Percentiles rank a stretch among this genome's conserved stretches.
Conservation (phyloP, 2,797 vertebrate species). For the Novumbra hubbsi region DNA sequence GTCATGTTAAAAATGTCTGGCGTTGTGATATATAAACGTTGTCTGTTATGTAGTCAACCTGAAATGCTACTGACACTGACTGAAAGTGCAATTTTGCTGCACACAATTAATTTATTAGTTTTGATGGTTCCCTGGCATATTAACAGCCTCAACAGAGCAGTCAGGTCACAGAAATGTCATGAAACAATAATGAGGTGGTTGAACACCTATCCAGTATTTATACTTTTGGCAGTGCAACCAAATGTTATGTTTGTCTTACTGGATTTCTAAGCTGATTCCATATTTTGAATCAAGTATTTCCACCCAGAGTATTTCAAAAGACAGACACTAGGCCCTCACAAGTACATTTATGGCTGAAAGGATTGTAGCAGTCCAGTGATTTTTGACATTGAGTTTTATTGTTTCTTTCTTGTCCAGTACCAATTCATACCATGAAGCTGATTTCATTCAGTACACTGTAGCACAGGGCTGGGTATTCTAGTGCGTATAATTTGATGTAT, state of each 20-base stretch:
- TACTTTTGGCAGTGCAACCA: background rate
- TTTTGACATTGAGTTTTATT: slow-evolving; percentile 47
- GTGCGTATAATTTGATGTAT: slow-evolving; percentile 38
- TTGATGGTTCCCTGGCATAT: background rate
- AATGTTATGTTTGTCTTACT: background rate
- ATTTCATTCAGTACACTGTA: slow-evolving; percentile 37
- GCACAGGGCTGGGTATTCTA: slow-evolving; percentile 34
- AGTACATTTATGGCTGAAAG: slow-evolving; percentile 17
- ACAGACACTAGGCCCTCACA: background rate
- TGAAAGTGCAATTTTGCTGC: slow-evolving; percentile 55
- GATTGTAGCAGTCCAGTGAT: slow-evolving; percentile 33
- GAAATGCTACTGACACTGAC: slow-evolving; percentile 34
- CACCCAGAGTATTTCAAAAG: background rate
- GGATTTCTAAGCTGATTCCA: background rate
- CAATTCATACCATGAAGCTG: slow-evolving; percentile 39
- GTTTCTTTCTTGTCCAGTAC: slow-evolving; percentile 43
- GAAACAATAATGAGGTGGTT: background rate
- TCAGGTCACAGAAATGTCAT: background rate
- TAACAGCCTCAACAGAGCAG: background rate
- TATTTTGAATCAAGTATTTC: background rate
- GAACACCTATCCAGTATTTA: background rate
- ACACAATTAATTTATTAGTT: slow-evolving; percentile 55
- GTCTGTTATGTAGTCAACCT: background rate
- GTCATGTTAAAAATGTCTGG: background rate
- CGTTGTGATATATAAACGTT: background rate